phyloP scores from a whole-genome alignment of 2,113 vertebrate genomes.

The human region DNA sequence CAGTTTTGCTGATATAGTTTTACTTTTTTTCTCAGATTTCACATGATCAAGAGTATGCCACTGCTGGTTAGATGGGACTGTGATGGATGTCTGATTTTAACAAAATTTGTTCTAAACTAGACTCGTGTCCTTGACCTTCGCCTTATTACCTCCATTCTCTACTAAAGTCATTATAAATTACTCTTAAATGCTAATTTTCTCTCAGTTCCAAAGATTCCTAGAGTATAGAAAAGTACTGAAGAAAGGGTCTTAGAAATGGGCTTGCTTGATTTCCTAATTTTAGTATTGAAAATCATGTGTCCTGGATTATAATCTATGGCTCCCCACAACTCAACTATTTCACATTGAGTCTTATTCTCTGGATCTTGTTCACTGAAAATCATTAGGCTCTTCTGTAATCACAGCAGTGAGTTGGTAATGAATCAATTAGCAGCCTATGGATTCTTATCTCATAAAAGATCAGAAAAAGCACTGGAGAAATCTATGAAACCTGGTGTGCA shows the following conservation, averaged over 20 bases:
- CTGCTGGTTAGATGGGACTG: neutral
- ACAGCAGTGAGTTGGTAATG: neutral
- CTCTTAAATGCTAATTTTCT: neutral
- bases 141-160: neutral
- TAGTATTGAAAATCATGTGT: neutral
- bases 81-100: neutral
- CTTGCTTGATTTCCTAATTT: neutral
- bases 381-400: neutral
- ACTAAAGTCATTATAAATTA: neutral
- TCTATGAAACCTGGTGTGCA: neutral
- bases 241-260: neutral
- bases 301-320: neutral
- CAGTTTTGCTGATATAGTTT: neutral
- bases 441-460: neutral
- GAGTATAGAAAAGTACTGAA: neutral
- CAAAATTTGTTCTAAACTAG: neutral
- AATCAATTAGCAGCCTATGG: neutral
- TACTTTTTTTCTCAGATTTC: neutral
- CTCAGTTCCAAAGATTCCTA: neutral
- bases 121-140: neutral
- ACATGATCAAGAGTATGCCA: rapidly evolving
- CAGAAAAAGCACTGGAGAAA: neutral
- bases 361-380: neutral
- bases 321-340: neutral
- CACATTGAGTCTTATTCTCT: neutral